These are phyloP conservation scores for Hymenochirus boettgeri DNA, from an alignment of 2,113 vertebrate genomes.

Conservation along the genomic window DNA sequence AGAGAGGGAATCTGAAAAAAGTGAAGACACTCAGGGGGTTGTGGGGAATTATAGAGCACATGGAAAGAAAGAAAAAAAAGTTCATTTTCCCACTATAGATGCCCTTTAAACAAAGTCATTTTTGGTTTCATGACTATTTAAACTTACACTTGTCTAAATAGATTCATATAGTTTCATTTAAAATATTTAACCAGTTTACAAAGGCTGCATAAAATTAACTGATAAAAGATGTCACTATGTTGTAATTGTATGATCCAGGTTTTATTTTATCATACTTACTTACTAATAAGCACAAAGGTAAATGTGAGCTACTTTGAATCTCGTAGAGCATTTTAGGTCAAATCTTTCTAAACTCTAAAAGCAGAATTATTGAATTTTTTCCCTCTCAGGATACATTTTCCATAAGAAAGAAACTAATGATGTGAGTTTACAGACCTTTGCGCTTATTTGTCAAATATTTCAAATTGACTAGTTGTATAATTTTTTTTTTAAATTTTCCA, in stretches of 20 bases:
- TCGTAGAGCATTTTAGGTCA: constrained; percentile 34
- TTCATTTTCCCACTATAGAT: too few species aligned
- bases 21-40: too few species aligned
- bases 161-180: too few species aligned
- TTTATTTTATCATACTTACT: constrained; percentile 6
- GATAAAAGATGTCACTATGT: constrained; percentile 8
- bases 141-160: too few species aligned
- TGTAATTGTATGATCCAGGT: constrained; percentile 13
- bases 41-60: too few species aligned
- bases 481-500: constrained; percentile 39
- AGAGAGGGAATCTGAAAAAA: too few species aligned
- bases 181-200: too few species aligned
- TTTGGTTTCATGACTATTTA: too few species aligned
- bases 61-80: too few species aligned
- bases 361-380: constrained; percentile 24
- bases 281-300: constrained; percentile 23
- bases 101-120: too few species aligned
- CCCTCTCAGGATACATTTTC: constrained; percentile 17
- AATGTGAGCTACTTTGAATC: constrained; percentile 22
- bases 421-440: constrained; percentile 39
- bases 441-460: constrained; percentile 37
- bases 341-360: constrained; percentile 30
- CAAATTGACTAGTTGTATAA: constrained; percentile 40
- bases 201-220: too few species aligned
- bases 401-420: constrained; percentile 31